These are phyloP conservation scores for Felis chaus DNA, from an alignment of 2,113 vertebrate species.

Conservation along the genomic window DNA sequence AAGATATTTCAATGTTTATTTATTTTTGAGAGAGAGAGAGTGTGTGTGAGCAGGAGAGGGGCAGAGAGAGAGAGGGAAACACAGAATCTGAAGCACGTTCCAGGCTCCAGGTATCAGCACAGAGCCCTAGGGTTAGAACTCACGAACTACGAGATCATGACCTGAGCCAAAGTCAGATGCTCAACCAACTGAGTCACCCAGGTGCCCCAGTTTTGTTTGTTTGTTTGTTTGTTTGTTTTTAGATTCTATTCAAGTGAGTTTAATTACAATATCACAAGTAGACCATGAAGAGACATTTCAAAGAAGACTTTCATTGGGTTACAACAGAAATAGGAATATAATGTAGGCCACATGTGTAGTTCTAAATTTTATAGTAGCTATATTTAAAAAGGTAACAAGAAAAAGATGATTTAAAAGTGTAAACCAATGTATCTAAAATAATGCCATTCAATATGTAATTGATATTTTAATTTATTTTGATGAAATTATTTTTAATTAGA, in stretches of 20 bases:
- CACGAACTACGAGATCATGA: too few species aligned
- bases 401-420: not conserved
- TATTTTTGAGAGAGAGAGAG: too few species aligned
- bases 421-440: not conserved
- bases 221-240: not conserved
- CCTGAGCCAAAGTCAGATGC: too few species aligned
- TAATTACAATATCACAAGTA: constrained; percentile 5
- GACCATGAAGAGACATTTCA: not conserved
- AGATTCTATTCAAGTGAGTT: not conserved
- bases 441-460: not conserved
- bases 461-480: not conserved
- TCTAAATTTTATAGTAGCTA: not conserved
- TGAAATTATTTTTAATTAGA: not conserved
- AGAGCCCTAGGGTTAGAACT: too few species aligned
- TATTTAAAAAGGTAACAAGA: not conserved
- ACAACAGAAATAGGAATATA: not conserved
- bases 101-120: too few species aligned
- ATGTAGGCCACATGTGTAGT: not conserved
- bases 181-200: too few species aligned
- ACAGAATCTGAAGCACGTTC: too few species aligned
- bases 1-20: too few species aligned
- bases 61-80: too few species aligned
- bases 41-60: too few species aligned
- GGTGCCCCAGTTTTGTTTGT: too few species aligned
- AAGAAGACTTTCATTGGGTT: not conserved